phyloP scores from a whole-genome alignment of 2,797 vertebrate genomes.

The Threskiornis aethiopicus region DNA sequence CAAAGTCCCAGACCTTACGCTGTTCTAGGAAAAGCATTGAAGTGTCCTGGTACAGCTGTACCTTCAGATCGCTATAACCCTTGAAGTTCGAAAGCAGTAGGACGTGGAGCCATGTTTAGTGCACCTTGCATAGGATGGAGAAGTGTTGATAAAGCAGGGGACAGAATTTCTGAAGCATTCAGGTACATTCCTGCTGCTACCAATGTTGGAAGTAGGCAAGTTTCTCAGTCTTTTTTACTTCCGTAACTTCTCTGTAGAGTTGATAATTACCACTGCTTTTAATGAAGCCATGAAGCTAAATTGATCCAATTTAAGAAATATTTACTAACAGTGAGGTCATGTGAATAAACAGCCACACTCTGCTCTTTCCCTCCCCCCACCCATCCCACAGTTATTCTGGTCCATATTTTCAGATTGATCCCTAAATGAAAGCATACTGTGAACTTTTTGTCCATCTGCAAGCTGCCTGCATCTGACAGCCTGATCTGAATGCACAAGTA shows the following conservation, averaged over 20 bases:
- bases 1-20: neutral
- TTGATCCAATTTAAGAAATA: neutral
- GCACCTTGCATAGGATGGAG: neutral
- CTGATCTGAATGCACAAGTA: slow-evolving; percentile 19
- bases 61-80: neutral
- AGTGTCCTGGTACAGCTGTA: neutral
- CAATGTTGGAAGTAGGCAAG: accelerated
- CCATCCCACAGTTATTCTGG: neutral
- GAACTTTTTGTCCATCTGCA: neutral
- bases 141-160: neutral
- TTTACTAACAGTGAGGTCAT: neutral
- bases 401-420: neutral
- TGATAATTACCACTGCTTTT: neutral
- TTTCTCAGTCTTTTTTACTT: neutral
- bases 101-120: neutral
- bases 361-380: accelerated
- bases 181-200: accelerated
- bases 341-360: neutral
- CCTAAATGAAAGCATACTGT: neutral
- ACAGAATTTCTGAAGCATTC: neutral
- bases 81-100: neutral
- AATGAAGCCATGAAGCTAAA: neutral
- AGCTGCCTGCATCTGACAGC: neutral
- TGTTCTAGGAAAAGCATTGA: neutral
- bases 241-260: neutral